These are phyloP conservation scores for Stenopsyche tienmushanensis DNA, from an alignment of 1,140 invertebrate species.

Conservation along the genomic window DNA sequence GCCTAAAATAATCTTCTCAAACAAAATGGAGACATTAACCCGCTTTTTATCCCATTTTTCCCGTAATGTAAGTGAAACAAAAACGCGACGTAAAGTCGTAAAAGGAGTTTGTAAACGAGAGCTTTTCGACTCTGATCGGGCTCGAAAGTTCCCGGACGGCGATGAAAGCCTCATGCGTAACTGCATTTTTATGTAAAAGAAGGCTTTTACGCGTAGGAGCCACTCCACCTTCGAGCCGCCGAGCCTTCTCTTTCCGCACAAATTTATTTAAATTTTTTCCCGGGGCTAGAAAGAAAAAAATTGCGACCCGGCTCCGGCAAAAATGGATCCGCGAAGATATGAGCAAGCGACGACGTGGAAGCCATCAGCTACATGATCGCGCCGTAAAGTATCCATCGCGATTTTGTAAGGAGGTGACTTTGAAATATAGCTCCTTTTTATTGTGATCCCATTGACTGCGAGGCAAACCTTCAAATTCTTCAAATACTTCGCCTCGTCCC, in stretches of 20 bases:
- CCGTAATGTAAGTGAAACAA: constrained; percentile 22
- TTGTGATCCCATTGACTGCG: not conserved
- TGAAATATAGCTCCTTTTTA: not conserved
- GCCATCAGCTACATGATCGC: not conserved
- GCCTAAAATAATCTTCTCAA: not conserved
- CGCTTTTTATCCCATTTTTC: constrained; percentile 22
- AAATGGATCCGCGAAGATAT: not conserved
- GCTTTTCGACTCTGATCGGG: not conserved
- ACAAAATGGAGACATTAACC: constrained; percentile 20
- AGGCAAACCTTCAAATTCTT: not conserved
- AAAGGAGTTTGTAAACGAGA: constrained; percentile 21
- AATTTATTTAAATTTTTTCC: constrained; percentile 12
- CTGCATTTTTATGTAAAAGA: constrained; percentile 38
- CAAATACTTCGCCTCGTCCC: too few species aligned
- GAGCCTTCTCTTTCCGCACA: not conserved
- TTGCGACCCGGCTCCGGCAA: not conserved
- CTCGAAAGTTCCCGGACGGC: not conserved
- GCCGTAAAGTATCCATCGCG: not conserved
- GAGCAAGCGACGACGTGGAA: not conserved
- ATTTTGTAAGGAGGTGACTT: not conserved
- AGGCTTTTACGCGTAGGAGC: constrained; percentile 14
- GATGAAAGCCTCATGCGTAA: constrained; percentile 21
- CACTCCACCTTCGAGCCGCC: not conserved
- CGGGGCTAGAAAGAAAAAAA: not conserved
- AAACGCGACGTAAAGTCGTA: constrained; percentile 24